Conservation (phyloP, 2,797 vertebrate species). For the Hyperoplus immaculatus region DNA sequence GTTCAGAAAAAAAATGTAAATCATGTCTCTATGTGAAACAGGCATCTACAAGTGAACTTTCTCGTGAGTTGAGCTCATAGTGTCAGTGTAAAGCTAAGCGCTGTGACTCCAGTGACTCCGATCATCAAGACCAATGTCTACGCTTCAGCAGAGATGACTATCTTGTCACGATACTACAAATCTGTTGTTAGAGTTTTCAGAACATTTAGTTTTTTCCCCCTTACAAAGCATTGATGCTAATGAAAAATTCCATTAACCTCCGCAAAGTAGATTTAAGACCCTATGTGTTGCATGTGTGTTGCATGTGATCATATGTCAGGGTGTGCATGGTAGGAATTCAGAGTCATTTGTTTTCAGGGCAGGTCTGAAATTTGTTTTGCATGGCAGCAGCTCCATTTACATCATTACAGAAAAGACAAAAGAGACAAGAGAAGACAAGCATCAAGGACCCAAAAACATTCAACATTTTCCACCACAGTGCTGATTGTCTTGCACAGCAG, state of each 20-base stretch:
- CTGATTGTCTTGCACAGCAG: slow-evolving; percentile 44
- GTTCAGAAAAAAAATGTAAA: slow-evolving; percentile 13
- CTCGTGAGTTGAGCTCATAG: slow-evolving; percentile 15
- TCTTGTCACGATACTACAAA: slow-evolving; percentile 54
- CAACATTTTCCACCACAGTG: slow-evolving; percentile 31
- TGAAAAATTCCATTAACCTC: slow-evolving; percentile 30
- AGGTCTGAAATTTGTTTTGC: too few relatives aligned
- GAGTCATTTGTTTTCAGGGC: slow-evolving; percentile 8
- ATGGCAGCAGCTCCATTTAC: too few relatives aligned
- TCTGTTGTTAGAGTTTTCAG: slow-evolving; percentile 51
- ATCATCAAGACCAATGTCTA: slow-evolving; percentile 36
- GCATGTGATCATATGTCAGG: slow-evolving; percentile 17
- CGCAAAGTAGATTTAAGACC: slow-evolving; percentile 15
- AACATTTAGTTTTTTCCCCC: not conserved
- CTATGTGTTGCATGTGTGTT: slow-evolving; percentile 31
- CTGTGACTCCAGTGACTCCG: slow-evolving; percentile 48
- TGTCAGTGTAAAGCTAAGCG: slow-evolving; percentile 26
- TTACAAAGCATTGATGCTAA: slow-evolving; percentile 28
- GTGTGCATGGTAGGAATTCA: not conserved
- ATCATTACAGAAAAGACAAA: not conserved
- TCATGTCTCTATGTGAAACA: not conserved
- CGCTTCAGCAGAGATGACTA: slow-evolving; percentile 43
- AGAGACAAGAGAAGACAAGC: slow-evolving; percentile 4
- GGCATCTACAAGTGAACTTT: slow-evolving; percentile 9
- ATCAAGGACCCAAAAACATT: slow-evolving; percentile 26